phyloP scores from a whole-genome alignment of 2,888 invertebrate species.

The Bellardia pandia region DNA sequence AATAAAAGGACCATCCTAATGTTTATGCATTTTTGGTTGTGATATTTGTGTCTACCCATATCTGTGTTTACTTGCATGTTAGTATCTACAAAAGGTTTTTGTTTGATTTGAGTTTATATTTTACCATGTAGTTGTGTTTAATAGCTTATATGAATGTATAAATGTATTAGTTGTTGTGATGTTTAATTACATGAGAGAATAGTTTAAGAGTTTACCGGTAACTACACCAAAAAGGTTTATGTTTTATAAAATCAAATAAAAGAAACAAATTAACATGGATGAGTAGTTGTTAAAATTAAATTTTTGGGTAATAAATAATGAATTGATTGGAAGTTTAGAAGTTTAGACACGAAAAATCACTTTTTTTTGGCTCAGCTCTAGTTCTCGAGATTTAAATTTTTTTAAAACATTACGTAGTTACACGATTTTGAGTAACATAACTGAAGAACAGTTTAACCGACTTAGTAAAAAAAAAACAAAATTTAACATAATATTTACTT shows the following conservation, averaged over 20 bases:
- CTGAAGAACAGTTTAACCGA: no score
- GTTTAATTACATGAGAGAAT: slow-evolving; percentile 41
- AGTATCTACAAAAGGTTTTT: neutral
- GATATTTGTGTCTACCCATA: neutral
- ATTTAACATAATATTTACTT: no score
- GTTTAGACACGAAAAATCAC: no score
- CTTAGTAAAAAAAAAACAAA: no score
- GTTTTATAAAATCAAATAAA: neutral
- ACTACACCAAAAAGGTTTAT: neutral
- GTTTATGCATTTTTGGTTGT: neutral
- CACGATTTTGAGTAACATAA: no score
- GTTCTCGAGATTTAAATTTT: no score
- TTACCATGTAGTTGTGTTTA: neutral
- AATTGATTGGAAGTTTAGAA: neutral
- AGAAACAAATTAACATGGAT: neutral
- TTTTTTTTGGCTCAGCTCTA: no score
- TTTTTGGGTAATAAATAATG: neutral
- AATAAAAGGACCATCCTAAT: no score
- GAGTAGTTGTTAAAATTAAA: neutral
- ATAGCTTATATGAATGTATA: slow-evolving; percentile 1
- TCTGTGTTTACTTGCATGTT: neutral
- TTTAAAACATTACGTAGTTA: no score
- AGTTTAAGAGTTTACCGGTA: neutral
- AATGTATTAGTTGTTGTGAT: slow-evolving; percentile 1
- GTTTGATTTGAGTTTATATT: slow-evolving; percentile 2